Conservation (phyloP, 37 sponge, comb jelly and placozoan genomes). For the Chondrosia reniformis region DNA sequence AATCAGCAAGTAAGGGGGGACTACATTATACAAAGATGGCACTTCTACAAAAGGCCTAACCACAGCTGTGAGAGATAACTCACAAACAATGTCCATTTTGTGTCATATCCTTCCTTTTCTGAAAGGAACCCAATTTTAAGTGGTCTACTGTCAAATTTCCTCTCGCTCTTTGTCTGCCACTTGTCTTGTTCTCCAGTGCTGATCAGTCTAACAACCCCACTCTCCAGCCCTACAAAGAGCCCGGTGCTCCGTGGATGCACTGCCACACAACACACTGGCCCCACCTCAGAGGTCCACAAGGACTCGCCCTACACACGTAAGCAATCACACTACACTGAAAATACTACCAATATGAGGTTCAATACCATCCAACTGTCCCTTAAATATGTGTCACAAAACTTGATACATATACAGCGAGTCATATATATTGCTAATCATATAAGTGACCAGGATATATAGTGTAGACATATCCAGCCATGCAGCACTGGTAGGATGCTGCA, state of each 20-base stretch:
- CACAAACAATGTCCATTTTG: neutral
- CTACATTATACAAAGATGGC: too few species aligned
- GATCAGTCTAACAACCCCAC: too few species aligned
- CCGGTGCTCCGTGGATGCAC: slow-evolving; percentile 4
- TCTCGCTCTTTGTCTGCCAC: too few species aligned
- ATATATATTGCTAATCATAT: neutral
- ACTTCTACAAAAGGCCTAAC: too few species aligned
- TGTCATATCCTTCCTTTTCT: neutral
- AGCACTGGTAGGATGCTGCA: neutral
- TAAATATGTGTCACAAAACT: neutral
- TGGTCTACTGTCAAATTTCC: neutral
- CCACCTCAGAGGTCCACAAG: neutral
- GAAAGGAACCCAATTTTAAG: neutral
- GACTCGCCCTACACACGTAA: neutral
- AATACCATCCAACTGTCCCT: neutral
- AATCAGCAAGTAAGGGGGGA: too few species aligned
- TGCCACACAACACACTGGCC: neutral
- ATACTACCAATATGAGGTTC: neutral
- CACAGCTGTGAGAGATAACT: too few species aligned
- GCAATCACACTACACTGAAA: neutral
- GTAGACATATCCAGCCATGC: neutral
- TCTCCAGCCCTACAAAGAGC: too few species aligned
- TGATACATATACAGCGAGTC: neutral
- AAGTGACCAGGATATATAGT: neutral
- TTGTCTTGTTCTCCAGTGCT: too few species aligned